Evolutionary conservation across 2,113 vertebrate genomes (phyloP).

Genomic region (Pao palembangensis): DNA sequence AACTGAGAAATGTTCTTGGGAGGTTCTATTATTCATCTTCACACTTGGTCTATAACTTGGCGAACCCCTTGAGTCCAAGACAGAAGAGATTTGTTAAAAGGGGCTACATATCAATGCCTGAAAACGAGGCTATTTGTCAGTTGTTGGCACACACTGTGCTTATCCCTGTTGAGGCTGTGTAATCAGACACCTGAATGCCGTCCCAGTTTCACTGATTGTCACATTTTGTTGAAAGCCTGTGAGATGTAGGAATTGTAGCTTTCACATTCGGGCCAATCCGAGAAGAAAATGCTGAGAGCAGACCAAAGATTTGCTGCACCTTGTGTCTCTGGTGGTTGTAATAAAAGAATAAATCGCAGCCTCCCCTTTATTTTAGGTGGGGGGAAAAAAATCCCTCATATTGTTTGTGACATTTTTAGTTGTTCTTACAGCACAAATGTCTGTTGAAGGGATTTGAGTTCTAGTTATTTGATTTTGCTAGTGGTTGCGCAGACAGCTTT

Average conservation of each 20-base stretch:
- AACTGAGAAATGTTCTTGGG: constrained; percentile 27
- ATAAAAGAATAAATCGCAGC: too few relatives aligned
- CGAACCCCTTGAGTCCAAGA: constrained; percentile 13
- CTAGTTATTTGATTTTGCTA: too few relatives aligned
- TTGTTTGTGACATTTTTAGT: too few relatives aligned
- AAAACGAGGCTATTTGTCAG: constrained; percentile 30
- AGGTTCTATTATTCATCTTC: constrained; percentile 26
- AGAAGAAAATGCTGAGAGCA: not conserved
- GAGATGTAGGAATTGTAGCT: constrained; percentile 1
- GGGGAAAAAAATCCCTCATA: too few relatives aligned
- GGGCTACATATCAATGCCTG: constrained; percentile 14
- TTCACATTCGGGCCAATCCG: not conserved
- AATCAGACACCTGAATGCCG: constrained; percentile 23
- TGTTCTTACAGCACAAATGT: too few relatives aligned
- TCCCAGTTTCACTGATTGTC: constrained; percentile 20
- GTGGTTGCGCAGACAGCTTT: too few relatives aligned
- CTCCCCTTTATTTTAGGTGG: too few relatives aligned
- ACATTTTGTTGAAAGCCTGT: constrained; percentile 5
- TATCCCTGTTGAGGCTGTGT: constrained; percentile 13
- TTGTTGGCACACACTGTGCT: not conserved
- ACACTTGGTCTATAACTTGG: constrained; percentile 19
- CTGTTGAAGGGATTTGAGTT: too few relatives aligned
- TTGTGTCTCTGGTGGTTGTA: not conserved
- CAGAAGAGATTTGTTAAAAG: constrained; percentile 28
- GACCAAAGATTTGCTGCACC: not conserved